A percentile compares a stretch with the other conserved stretches of the same genome.
phyloP scores from a whole-genome alignment of 2,113 vertebrate species.

The Piaya cayana region DNA sequence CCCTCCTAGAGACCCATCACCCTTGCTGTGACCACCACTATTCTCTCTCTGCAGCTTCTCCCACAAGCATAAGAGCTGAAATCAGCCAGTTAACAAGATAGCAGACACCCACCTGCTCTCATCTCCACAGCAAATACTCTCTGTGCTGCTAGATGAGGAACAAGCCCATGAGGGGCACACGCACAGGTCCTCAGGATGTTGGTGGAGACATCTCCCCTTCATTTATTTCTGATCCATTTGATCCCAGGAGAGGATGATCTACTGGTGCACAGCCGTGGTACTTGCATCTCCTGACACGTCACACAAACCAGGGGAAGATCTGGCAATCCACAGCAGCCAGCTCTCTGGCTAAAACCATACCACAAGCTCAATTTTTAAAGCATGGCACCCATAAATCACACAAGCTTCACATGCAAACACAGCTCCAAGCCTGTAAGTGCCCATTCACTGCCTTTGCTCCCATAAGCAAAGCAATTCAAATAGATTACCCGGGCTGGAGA shows the following conservation, averaged over 20 bases:
- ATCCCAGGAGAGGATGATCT: neutral
- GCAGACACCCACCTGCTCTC: neutral
- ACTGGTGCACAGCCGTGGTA: neutral
- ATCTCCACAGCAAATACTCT: neutral
- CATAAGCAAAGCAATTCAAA: neutral
- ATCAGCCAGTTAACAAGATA: neutral
- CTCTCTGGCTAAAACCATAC: neutral
- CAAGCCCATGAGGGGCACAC: neutral
- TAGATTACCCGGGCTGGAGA: neutral
- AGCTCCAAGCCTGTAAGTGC: neutral
- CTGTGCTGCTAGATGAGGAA: neutral
- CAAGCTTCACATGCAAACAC: neutral
- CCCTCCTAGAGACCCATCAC: neutral
- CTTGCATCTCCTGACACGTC: too few species aligned
- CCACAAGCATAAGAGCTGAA: neutral
- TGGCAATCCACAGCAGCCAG: too few species aligned
- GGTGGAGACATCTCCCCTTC: neutral
- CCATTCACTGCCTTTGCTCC: neutral
- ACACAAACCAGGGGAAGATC: neutral
- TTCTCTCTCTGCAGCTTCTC: accelerated
- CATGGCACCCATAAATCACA: neutral
- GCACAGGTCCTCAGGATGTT: neutral
- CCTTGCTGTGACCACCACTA: accelerated
- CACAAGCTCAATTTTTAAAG: neutral
- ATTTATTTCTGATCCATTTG: too few species aligned